Percentiles rank a stretch among this genome's conserved stretches.
Evolutionary conservation across 2,888 invertebrate species (phyloP).

Genomic region (Drosophila rubida): DNA sequence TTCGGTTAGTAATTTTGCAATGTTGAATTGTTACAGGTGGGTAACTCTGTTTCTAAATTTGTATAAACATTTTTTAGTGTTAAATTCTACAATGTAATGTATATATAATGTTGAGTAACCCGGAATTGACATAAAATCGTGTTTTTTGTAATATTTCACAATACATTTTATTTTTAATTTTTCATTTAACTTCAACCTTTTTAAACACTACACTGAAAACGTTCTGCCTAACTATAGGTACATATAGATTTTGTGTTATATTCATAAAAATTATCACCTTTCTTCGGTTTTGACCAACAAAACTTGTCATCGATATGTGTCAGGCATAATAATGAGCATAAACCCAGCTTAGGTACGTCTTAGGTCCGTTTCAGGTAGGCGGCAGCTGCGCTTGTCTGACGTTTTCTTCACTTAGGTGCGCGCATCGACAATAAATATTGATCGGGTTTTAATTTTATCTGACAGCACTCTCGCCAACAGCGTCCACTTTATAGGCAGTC

Average conservation of each 20-base stretch:
- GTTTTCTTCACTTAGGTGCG: conserved; percentile 18
- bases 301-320: conserved; percentile 52
- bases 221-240: background rate
- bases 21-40: background rate
- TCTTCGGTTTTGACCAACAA: conserved; percentile 29
- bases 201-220: too few species aligned
- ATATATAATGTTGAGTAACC: too few species aligned
- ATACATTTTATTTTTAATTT: too few species aligned
- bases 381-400: background rate
- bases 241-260: conserved; percentile 9
- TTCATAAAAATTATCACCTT: conserved; percentile 45
- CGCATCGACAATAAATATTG: conserved; percentile 58
- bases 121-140: background rate
- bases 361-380: conserved; percentile 22
- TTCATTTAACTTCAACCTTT: background rate
- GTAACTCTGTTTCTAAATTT: conserved; percentile 19
- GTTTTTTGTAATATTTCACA: too few species aligned
- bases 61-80: background rate
- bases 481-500: conserved; percentile 33
- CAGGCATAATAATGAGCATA: conserved; percentile 62
- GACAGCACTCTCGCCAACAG: conserved; percentile 36
- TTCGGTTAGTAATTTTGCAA: background rate
- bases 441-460: conserved; percentile 42
- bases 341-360: conserved; percentile 27
- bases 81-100: too few species aligned